Evolutionary conservation across 2,888 invertebrate genomes (phyloP), one percentile per base, ranked within the genome.

Genomic region (Nebria brevicollis): DNA sequence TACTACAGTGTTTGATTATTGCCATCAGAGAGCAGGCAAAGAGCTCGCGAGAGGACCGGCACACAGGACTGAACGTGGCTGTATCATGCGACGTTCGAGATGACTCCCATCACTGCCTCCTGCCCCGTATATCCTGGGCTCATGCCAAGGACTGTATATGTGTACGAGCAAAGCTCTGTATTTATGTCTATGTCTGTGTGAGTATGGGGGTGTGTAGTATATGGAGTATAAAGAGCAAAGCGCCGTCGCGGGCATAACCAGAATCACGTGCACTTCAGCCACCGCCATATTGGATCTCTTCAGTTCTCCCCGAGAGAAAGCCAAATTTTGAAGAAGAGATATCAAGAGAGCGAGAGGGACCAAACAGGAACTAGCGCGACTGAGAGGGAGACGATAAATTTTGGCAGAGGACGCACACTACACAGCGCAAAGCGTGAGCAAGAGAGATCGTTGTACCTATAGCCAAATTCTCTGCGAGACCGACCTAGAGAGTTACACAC

Each of bases 281-380:
- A 77, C 72, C 81, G 83, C 82, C 86, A 86, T 89, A 90, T 90
- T 88, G 88, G 89, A 88, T 89, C 88, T 88, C 89, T 87, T 87
- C 89, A 72, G 8, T 6, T 3, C 54, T 54, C 54, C 13, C 54
- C 3, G 54, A 54, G 54, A 54, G 54, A 54, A 54, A 2, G 34
- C 54, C 54, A 13, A 54, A 54, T 54, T 54, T 8, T 54, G 11
- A 11, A 54, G 13, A 13, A 54, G 54, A 54, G 54, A 54, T 8
- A 54, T 13, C 2, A 13, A 54, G 7, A 54, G 54, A 54, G 54
- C 54, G 54, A 54, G 54, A 54, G 5, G 5, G 34, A 34, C 34
- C 34, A 4, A 34, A 5, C 34, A 34, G 34, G 34, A 34, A 34
- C 34, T 34, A 34, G 34, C 5, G 34, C 34, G 34, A 34, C 34